Conservation (phyloP, 2,113 vertebrate genomes). For the Chaetops frenatus region DNA sequence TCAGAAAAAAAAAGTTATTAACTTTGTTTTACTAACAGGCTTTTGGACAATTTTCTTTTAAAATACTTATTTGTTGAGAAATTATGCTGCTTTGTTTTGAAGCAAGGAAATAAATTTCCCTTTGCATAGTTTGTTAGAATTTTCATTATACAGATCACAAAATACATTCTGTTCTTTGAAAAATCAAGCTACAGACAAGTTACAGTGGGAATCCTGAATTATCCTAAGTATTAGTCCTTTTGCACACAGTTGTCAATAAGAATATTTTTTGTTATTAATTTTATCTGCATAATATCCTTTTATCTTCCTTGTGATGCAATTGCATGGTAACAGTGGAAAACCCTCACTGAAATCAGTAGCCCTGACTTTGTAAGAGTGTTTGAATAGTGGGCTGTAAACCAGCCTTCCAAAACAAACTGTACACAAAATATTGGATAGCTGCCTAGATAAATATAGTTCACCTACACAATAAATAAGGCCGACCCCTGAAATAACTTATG, state of each 20-base stretch:
- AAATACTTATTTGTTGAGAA: background rate
- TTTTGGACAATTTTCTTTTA: background rate
- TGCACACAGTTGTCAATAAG: background rate
- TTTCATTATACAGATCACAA: background rate
- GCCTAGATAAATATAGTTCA: background rate
- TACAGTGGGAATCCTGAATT: background rate
- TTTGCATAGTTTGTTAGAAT: background rate
- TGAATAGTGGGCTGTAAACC: background rate
- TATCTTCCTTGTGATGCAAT: background rate
- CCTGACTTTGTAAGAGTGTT: background rate
- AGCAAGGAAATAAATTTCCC: background rate
- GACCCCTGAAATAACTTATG: background rate
- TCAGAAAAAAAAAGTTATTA: background rate
- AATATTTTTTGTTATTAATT: background rate
- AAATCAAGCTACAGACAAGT: background rate
- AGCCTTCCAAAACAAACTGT: background rate
- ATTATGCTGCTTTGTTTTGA: background rate
- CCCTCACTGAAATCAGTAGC: background rate
- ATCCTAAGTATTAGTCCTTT: background rate
- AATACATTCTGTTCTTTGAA: background rate
- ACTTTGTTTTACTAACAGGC: background rate
- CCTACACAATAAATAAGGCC: background rate
- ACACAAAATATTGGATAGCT: background rate
- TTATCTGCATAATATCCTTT: background rate
- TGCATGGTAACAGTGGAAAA: background rate